Base-by-base conservation (phyloP, 2,797 vertebrate genomes). In the Bryconaethiops microstoma region DNA sequence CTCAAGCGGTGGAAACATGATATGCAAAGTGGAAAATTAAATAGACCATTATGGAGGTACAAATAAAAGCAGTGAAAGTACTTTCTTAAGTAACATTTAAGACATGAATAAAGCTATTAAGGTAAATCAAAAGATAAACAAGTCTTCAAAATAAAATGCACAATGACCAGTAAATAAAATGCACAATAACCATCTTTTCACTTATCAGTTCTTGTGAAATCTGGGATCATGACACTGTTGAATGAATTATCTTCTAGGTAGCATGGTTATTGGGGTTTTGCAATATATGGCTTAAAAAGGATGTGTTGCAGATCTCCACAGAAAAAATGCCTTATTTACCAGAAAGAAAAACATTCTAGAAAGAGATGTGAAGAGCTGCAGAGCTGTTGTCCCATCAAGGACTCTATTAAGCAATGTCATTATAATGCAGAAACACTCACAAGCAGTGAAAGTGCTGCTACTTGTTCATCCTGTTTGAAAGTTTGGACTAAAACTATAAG, bases 11-110 rank as follows among this genome's bases (percentile, higher is more conserved):
- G 65, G 71, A 85, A 68, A 68, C 40, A 0, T 12, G 40, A 68
- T 68, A 68, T 45, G 9, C n/a, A 45, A 68, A 68, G 40, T 84
- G 70, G 67, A 85, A 75, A 84, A 76, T 67, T 29, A 70, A 60
- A 25, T 64, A 35, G 70, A 84, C 50, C 39, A 62, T 59, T 52
- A 76, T 52, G 52, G 59, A 69, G 60, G 70, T 45, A 57, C 45
- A 81, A 74, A 67, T 78, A 77, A 82, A 29, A 69, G 19, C 19
- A 63, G 69, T 35, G 14, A 5, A 54, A 63, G 1, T 7, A 40
- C 39, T 62, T 74, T 74, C 19, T 10, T 52, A 25, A 39, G 40
- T 60, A 63, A 64, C 19, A 75, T 70, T 67, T 42, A 14, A 39
- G 57, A 68, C 23, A 68, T 35, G 25, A 60, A 63, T 40, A 39